These are phyloP conservation scores for Trachurus trachurus DNA, from an alignment of 2,797 vertebrate species.

Conservation along the genomic window DNA sequence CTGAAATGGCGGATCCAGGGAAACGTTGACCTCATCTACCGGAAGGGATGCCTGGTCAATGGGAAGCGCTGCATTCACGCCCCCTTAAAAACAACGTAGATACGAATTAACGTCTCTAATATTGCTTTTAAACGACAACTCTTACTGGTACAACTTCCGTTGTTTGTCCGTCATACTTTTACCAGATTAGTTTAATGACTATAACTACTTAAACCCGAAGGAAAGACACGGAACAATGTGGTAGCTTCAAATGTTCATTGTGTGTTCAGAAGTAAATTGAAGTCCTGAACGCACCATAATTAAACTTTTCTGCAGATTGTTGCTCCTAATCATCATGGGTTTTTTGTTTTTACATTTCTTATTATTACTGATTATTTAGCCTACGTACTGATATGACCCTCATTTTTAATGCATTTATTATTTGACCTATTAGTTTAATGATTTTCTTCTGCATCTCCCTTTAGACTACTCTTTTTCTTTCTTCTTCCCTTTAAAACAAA, in stretches of 20 bases:
- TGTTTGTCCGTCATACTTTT: no score
- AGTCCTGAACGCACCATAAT: conserved; percentile 6
- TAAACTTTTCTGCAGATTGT: conserved; percentile 10
- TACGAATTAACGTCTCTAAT: fast-evolving
- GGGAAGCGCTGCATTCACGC: conserved; percentile 65
- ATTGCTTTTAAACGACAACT: neutral
- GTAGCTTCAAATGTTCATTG: neutral
- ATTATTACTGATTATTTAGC: no score
- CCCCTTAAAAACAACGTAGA: conserved; percentile 22
- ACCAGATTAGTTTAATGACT: fast-evolving
- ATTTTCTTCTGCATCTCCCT: no score
- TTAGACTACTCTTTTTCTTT: no score
- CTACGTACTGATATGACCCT: no score
- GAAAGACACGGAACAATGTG: neutral
- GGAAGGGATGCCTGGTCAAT: conserved; percentile 79
- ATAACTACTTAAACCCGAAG: neutral
- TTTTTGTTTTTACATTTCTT: neutral
- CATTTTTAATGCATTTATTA: no score
- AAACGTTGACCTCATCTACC: conserved; percentile 84
- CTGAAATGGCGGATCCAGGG: conserved; percentile 85
- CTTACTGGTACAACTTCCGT: fast-evolving
- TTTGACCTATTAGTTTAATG: no score
- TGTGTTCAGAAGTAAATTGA: neutral
- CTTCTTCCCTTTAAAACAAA: no score
- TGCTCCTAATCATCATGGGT: neutral